Evolutionary conservation across 2,113 vertebrate genomes (phyloP), one percentile per base, ranked within the genome.

Genomic region (Perca flavescens): DNA sequence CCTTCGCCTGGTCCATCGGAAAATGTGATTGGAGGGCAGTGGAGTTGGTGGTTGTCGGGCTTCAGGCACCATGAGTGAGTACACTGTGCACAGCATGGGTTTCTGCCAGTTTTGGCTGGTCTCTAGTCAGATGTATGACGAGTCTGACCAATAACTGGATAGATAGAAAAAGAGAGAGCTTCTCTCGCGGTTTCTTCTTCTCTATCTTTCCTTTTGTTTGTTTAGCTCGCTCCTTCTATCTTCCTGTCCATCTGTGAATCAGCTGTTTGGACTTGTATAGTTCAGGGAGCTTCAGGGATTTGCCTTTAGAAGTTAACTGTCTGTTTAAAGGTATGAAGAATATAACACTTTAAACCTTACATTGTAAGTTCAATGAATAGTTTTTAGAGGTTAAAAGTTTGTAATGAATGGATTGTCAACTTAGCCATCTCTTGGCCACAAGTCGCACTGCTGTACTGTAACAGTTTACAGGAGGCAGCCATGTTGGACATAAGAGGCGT

Each of bases 31-130:
- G 76, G 88, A 85, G 83, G 86, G 86, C 82, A 74, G 80, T 64
- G 77, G 17, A 78, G 77, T 76, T 43, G 77, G 77, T 80, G 83
- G 67, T 89, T 82, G 87, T 85, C 67, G 74, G 90, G 87, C 91
- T 82, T 65, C 84, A 57, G 91, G 88, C 91, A 95, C 90, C 89
- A 96, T 92, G 94, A 94, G 85, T 96, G 92, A 93, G 92, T 94
- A 93, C 91, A 86, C 81, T 61, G 17, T 40, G 40, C 40, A 11
- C 28, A 31, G 61, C 40, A 5, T 60, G 65, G 25, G 34, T 46
- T 79, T 85, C 64, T 77, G 49, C 62, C 49, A 43, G 11, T 46
- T 79, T 83, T 16, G 2, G 47, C 31, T 70, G 21, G 2, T 77
- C 17, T 82, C 12, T 49, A 13, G 40, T 66, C 16, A 62, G n/a